Evolutionary conservation across 2,113 vertebrate genomes (phyloP).

Genomic region (Epinephelus fuscoguttatus): DNA sequence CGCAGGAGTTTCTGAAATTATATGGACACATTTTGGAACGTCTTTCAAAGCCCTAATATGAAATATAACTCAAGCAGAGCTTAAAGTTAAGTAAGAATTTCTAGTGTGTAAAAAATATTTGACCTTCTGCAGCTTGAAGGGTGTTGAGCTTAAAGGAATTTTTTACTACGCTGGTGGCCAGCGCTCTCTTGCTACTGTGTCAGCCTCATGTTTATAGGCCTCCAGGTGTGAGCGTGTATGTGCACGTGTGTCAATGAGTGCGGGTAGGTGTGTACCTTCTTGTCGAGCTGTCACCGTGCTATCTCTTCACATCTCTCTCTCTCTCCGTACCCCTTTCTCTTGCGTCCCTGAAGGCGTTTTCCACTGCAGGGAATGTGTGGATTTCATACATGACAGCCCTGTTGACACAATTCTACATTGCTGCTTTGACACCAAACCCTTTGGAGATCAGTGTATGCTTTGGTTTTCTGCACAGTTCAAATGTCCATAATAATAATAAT

Average conservation of each 20-base stretch:
- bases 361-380: constrained; percentile 2
- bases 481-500: too few species aligned
- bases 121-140: not conserved
- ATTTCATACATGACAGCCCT: constrained; percentile 16
- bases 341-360: constrained; percentile 33
- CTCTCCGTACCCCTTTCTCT: not conserved
- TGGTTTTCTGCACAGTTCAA: not conserved
- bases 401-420: not conserved
- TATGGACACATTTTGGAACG: not conserved
- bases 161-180: constrained; percentile 1
- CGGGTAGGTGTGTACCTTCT: not conserved
- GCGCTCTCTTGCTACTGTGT: not conserved
- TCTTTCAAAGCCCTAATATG: not conserved
- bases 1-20: not conserved
- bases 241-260: not conserved
- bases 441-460: not conserved
- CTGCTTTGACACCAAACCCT: constrained; percentile 3
- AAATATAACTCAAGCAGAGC: not conserved
- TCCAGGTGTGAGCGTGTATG: constrained; percentile 4
- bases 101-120: not conserved
- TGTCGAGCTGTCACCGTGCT: constrained; percentile 10
- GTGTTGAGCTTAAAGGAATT: not conserved
- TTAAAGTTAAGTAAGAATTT: not conserved
- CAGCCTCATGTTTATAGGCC: not conserved
- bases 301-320: not conserved